A percentile compares a stretch with the other conserved stretches of the same genome.
These are phyloP conservation scores for Neoniphon sammara DNA, from an alignment of 2,797 vertebrate genomes.

Conservation along the genomic window DNA sequence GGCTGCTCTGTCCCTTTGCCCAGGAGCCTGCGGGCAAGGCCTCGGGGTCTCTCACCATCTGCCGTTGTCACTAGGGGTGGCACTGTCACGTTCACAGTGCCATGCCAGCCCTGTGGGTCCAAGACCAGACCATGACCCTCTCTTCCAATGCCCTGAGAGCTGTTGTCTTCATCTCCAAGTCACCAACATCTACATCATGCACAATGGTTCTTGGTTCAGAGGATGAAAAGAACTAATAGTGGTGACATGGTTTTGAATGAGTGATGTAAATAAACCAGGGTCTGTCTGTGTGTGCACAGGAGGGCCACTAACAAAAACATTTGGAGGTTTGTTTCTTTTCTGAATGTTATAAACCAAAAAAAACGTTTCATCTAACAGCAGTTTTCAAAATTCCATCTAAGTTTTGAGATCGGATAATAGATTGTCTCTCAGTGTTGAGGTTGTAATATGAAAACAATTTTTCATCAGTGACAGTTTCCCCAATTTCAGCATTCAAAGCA, in stretches of 20 bases:
- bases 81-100: slow-evolving; percentile 41
- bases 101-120: slow-evolving; percentile 38
- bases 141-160: not conserved
- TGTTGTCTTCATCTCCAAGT: slow-evolving; percentile 37
- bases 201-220: slow-evolving; percentile 10
- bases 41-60: slow-evolving; percentile 71
- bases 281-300: not conserved
- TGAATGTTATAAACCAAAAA: too few relatives aligned
- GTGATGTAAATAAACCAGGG: not conserved
- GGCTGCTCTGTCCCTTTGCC: slow-evolving; percentile 62
- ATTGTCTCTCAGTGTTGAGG: too few relatives aligned
- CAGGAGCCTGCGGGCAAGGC: slow-evolving; percentile 50
- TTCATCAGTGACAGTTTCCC: too few relatives aligned
- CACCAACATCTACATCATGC: slow-evolving; percentile 19
- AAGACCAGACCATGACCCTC: slow-evolving; percentile 27
- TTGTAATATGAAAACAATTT: not conserved
- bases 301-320: not conserved
- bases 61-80: slow-evolving; percentile 67
- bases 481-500: too few relatives aligned
- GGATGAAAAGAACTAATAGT: not conserved
- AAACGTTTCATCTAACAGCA: too few relatives aligned
- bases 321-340: not conserved
- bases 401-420: too few relatives aligned
- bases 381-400: too few relatives aligned
- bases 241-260: not conserved